Percentiles rank a stretch among this genome's conserved stretches.
These are phyloP conservation scores for Helicolenus hilgendorfi DNA, from an alignment of 2,797 vertebrate genomes.

Conservation along the genomic window DNA sequence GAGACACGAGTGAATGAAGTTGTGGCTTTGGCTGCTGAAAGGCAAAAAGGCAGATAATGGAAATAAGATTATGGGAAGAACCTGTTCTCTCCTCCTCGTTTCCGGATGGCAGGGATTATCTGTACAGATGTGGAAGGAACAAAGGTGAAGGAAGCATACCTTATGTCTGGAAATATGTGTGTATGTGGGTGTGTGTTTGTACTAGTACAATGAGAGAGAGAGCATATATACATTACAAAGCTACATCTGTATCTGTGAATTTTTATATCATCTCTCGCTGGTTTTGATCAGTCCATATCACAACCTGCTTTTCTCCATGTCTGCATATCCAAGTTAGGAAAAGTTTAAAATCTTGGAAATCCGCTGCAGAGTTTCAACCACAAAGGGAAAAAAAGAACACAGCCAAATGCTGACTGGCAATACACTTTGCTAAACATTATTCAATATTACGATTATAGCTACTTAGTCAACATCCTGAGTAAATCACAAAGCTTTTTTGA, in stretches of 20 bases:
- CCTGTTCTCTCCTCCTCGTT: neutral
- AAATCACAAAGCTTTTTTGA: constrained; percentile 48
- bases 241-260: constrained; percentile 6
- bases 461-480: constrained; percentile 55
- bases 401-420: constrained; percentile 55
- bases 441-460: constrained; percentile 43
- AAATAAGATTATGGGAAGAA: constrained; percentile 53
- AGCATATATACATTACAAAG: neutral
- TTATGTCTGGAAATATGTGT: constrained; percentile 22
- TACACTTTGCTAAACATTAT: constrained; percentile 53
- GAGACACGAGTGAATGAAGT: neutral
- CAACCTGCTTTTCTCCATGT: constrained; percentile 21
- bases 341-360: constrained; percentile 25
- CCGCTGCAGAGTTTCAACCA: constrained; percentile 41
- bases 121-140: constrained; percentile 45
- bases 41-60: constrained; percentile 41
- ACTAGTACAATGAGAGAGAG: neutral
- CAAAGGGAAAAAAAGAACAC: constrained; percentile 16
- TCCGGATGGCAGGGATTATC: constrained; percentile 41
- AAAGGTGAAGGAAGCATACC: constrained; percentile 25
- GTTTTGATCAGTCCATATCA: constrained; percentile 10
- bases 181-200: neutral
- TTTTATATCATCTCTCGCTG: neutral
- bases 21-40: constrained; percentile 26
- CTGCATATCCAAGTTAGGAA: constrained; percentile 8